Conservation (phyloP, 2,113 vertebrate genomes). For the Malaclemys terrapin region DNA sequence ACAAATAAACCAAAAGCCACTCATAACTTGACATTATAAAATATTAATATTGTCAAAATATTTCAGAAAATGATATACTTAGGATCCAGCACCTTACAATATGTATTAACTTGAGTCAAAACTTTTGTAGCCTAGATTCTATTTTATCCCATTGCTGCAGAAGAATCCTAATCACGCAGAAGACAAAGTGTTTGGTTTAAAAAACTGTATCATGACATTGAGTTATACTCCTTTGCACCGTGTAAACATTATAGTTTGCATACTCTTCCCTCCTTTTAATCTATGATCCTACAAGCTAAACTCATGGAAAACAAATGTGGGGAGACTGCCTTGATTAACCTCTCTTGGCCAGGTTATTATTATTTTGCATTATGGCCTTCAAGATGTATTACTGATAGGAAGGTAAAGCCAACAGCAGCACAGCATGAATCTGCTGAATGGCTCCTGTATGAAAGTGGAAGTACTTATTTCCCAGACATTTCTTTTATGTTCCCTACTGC, state of each 20-base stretch:
- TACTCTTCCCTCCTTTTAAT: background rate
- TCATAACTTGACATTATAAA: background rate
- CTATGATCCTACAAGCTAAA: conserved; percentile 60
- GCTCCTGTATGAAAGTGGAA: conserved; percentile 54
- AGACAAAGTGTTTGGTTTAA: background rate
- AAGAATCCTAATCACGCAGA: background rate
- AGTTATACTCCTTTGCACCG: background rate
- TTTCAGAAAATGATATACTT: background rate
- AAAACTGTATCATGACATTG: background rate
- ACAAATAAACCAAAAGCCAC: background rate
- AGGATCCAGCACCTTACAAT: background rate
- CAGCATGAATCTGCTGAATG: conserved; percentile 43
- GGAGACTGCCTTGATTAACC: conserved; percentile 57
- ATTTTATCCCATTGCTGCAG: background rate
- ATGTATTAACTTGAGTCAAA: background rate
- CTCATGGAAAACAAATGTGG: conserved; percentile 37
- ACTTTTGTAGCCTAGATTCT: background rate
- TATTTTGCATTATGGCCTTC: conserved; percentile 65
- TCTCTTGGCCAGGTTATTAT: conserved; percentile 68
- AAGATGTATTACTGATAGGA: conserved; percentile 61
- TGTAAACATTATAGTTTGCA: background rate
- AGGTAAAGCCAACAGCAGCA: conserved; percentile 54
- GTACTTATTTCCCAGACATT: conserved; percentile 59
- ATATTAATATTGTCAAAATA: rapidly evolving
- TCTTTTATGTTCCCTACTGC: conserved; percentile 58